phyloP scores from a whole-genome alignment of 1,140 invertebrate species.

The Neodiprion lecontei region DNA sequence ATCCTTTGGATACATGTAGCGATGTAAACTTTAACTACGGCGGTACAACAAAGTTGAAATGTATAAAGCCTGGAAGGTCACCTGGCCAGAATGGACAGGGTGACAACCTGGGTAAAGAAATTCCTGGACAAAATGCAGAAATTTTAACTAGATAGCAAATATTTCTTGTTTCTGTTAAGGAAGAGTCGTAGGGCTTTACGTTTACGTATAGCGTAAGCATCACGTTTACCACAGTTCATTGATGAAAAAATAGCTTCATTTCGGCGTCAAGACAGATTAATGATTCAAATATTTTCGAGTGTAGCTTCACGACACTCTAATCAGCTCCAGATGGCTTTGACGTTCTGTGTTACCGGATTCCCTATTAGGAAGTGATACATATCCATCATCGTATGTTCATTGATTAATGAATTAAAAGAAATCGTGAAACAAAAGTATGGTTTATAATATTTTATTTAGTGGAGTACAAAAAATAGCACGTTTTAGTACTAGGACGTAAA shows the following conservation, averaged over 20 bases:
- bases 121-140: slow-evolving; percentile 42
- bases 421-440: slow-evolving; percentile 16
- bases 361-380: no score
- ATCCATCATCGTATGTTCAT: no score
- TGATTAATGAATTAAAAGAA: neutral
- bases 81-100: slow-evolving; percentile 29
- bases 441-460: slow-evolving; percentile 11
- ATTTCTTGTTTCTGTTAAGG: slow-evolving; percentile 40
- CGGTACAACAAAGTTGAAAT: slow-evolving; percentile 72
- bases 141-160: slow-evolving; percentile 54
- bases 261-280: slow-evolving; percentile 20
- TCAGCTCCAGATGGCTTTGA: no score
- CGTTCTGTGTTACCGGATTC: no score
- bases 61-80: slow-evolving; percentile 55
- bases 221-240: slow-evolving; percentile 23
- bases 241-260: neutral
- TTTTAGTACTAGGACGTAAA: no score
- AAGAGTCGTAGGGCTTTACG: slow-evolving; percentile 28
- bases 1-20: slow-evolving; percentile 66
- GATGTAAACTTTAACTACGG: slow-evolving; percentile 73
- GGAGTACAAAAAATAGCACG: no score
- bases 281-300: slow-evolving; percentile 30
- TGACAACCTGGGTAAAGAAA: slow-evolving; percentile 43
- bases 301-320: neutral
- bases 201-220: slow-evolving; percentile 15